phyloP scores from a whole-genome alignment of 2,113 vertebrate species.

The Pardalotus punctatus region DNA sequence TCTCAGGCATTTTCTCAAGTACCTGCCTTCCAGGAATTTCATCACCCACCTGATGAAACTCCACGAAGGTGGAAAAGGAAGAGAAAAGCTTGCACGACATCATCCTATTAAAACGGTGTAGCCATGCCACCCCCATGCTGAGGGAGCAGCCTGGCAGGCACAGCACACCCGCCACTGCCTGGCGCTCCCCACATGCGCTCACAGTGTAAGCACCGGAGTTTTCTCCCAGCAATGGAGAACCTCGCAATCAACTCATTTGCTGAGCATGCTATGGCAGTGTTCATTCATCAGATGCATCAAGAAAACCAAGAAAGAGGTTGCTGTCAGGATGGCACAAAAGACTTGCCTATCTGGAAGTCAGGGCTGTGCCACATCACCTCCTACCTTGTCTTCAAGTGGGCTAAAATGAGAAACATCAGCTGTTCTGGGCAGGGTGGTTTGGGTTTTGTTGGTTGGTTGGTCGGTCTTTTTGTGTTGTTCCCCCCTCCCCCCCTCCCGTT shows the following conservation, averaged over 20 bases:
- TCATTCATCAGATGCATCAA: background rate
- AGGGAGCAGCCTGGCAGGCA: background rate
- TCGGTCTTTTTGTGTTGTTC: no score
- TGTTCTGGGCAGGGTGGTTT: background rate
- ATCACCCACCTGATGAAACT: background rate
- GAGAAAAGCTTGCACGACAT: background rate
- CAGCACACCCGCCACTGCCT: fast-evolving
- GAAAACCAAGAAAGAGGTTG: background rate
- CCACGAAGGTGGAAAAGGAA: background rate
- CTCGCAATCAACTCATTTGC: background rate
- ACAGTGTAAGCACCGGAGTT: background rate
- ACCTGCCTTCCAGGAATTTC: constrained; percentile 63
- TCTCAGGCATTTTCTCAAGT: constrained; percentile 14
- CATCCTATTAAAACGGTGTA: background rate
- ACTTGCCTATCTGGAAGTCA: background rate
- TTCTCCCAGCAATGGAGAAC: background rate
- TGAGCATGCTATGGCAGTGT: background rate
- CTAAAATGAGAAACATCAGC: background rate
- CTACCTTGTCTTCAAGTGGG: background rate
- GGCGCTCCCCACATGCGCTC: fast-evolving
- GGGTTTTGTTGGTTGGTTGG: background rate
- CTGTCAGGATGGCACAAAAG: background rate
- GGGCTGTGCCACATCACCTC: background rate
- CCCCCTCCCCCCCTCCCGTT: no score
- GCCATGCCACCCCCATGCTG: background rate